Conservation (phyloP, 2,797 vertebrate genomes). For the Coreius guichenoti region DNA sequence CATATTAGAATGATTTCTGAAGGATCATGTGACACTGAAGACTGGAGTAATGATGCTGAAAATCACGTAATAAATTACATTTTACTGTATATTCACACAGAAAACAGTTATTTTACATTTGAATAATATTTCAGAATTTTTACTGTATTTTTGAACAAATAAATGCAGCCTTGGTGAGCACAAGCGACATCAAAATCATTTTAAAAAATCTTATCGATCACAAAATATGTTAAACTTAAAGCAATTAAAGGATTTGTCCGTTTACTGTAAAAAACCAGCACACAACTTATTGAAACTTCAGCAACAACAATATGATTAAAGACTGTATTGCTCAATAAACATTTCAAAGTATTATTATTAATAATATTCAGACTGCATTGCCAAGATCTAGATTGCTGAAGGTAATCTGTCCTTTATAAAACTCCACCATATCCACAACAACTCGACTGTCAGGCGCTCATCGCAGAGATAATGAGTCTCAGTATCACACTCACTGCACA, state of each 20-base stretch:
- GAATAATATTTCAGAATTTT: background rate
- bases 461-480: background rate
- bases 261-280: background rate
- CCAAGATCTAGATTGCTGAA: background rate
- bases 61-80: background rate
- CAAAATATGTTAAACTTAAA: background rate
- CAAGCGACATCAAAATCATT: background rate
- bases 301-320: background rate
- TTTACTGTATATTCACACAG: background rate
- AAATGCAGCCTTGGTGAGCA: background rate
- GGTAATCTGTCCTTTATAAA: background rate
- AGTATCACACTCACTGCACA: background rate
- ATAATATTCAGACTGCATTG: background rate
- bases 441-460: background rate
- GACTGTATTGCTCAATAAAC: background rate
- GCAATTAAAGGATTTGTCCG: background rate
- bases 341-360: background rate
- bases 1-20: too few species aligned
- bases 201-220: too few species aligned
- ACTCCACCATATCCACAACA: background rate
- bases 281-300: background rate
- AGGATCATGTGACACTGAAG: too few species aligned
- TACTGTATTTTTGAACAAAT: background rate
- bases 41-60: too few species aligned
- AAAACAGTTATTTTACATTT: background rate